phyloP scores from a whole-genome alignment of 35 echinoderm and acorn worm genomes.

The Ophiothrix spiculata region DNA sequence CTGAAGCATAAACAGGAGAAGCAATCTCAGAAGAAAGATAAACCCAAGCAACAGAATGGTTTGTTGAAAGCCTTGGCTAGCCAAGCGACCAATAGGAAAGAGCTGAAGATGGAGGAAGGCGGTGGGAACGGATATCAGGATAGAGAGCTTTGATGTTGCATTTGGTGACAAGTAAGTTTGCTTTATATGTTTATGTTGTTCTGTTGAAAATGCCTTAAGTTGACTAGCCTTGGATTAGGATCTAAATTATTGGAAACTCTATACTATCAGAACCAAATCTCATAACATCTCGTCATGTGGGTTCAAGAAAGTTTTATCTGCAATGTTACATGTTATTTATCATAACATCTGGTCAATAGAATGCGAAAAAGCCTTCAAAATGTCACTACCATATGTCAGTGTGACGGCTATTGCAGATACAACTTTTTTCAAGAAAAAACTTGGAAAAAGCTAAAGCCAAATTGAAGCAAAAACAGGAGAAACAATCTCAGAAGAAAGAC shows the following conservation, averaged over 20 bases:
- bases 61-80: conserved; percentile 72
- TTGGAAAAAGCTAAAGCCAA: conserved; percentile 97
- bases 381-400: not conserved
- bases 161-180: conserved; percentile 93
- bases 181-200: conserved; percentile 35
- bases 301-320: too few relatives aligned
- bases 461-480: conserved; percentile 82
- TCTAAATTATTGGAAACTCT: too few relatives aligned
- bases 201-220: conserved; percentile 29
- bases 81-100: conserved; percentile 80
- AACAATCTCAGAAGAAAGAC: conserved; percentile 48
- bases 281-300: too few relatives aligned
- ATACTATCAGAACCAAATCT: too few relatives aligned
- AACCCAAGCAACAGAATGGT: conserved; percentile 51
- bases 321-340: too few relatives aligned
- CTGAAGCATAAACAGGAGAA: conserved; percentile 82
- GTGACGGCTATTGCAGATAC: not conserved
- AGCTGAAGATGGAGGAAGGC: conserved; percentile 76
- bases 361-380: too few relatives aligned
- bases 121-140: conserved; percentile 88
- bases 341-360: too few relatives aligned
- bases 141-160: conserved; percentile 96
- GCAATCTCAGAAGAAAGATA: conserved; percentile 52
- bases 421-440: conserved; percentile 76
- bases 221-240: too few relatives aligned